Evolutionary conservation across 2,888 invertebrate species (phyloP).

Genomic region (Hyposoter didymator): DNA sequence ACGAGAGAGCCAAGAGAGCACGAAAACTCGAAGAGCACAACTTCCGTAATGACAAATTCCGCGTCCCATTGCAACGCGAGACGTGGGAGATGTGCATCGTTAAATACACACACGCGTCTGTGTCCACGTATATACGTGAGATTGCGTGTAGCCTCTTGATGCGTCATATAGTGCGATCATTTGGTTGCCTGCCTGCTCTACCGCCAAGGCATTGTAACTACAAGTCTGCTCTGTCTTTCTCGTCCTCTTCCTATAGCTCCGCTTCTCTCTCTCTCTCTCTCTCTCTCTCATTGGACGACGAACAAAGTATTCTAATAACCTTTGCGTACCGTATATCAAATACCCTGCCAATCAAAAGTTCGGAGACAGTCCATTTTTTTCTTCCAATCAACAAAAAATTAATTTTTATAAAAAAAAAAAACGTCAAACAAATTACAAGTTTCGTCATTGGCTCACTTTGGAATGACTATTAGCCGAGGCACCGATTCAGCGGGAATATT

Average conservation of each 20-base stretch:
- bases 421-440: neutral
- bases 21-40: conserved; percentile 49
- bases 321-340: conserved; percentile 53
- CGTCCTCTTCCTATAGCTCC: neutral
- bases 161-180: conserved; percentile 36
- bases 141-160: conserved; percentile 18
- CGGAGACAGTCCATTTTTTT: no score
- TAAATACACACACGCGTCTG: conserved; percentile 5
- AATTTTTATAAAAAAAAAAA: neutral
- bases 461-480: no score
- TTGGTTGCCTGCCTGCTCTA: conserved; percentile 22
- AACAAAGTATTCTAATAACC: conserved; percentile 58
- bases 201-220: conserved; percentile 53
- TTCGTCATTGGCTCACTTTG: no score
- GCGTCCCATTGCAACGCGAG: conserved; percentile 54
- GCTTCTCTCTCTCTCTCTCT: conserved; percentile 11
- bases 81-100: conserved; percentile 42
- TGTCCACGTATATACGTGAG: conserved; percentile 3
- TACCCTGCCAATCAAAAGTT: conserved; percentile 8
- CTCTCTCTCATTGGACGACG: conserved; percentile 24
- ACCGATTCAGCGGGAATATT: no score
- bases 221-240: conserved; percentile 26
- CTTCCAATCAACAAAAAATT: no score
- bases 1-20: conserved; percentile 12
- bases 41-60: conserved; percentile 65